Evolutionary conservation across 2,113 vertebrate genomes (phyloP).

Genomic region (Pimephales promelas): DNA sequence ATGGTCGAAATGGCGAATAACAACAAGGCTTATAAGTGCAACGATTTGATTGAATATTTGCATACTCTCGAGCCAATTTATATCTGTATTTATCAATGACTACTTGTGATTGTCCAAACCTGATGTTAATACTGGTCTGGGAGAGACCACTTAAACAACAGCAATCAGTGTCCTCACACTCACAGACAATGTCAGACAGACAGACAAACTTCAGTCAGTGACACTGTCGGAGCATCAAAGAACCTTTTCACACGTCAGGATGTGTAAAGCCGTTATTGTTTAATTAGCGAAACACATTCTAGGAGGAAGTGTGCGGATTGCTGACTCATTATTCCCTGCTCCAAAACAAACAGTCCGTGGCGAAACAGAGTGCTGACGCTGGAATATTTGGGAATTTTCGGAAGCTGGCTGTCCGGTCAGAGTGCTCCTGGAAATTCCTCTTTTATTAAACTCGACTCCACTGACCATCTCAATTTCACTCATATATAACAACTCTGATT

Average conservation of each 20-base stretch:
- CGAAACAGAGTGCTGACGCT: slow-evolving; percentile 68
- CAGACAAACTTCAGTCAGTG: neutral
- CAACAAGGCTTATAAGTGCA: neutral
- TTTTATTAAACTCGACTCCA: slow-evolving; percentile 71
- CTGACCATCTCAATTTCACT: slow-evolving; percentile 49
- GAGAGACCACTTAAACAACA: neutral
- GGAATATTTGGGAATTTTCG: slow-evolving; percentile 73
- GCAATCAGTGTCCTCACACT: neutral
- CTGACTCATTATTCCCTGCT: slow-evolving; percentile 73
- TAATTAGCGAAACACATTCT: slow-evolving; percentile 57
- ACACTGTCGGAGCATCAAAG: slow-evolving; percentile 21
- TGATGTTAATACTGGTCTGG: neutral
- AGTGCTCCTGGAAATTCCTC: slow-evolving; percentile 78
- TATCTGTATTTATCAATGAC: neutral
- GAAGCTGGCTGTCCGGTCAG: slow-evolving; percentile 72
- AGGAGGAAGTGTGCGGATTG: slow-evolving; percentile 59
- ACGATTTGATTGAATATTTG: neutral
- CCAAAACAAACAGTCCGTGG: slow-evolving; percentile 74
- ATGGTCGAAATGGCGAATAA: neutral
- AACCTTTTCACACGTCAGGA: slow-evolving; percentile 12
- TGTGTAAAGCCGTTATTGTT: slow-evolving; percentile 50
- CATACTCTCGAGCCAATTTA: neutral
- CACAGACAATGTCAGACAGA: neutral
- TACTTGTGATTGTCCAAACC: neutral
- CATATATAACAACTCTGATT: neutral